Base-by-base conservation (phyloP, 1,140 invertebrate species). In the Zeugodacus cucurbitae region DNA sequence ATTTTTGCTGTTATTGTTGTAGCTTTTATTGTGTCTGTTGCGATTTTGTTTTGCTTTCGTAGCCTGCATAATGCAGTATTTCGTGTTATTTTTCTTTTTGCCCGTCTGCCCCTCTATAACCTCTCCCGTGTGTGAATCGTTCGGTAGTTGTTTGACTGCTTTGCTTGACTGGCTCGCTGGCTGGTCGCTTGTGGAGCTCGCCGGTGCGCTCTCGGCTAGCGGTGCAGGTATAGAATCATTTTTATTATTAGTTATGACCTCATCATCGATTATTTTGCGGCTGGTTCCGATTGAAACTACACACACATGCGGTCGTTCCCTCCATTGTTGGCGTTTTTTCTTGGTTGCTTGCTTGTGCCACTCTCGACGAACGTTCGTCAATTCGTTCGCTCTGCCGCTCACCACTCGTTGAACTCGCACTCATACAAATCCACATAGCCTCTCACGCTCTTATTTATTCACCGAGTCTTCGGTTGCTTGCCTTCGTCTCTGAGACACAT, bases 231-330 rank as follows among this genome's bases (percentile, higher is more conserved):
- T 90, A 90, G 89, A 91, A 91, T 92, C 91, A 92, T 92, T 92
- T 92, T 92, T 92, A 92, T 92, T 92, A 92, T 92, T 92, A 92
- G 91, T 92, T 92, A 92, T 92, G 91, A 92, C 91, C 91, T 92
- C 91, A 92, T 92, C 91, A 92, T 92, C 91, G 91, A 91, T 92
- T 92, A 92, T 92, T 92, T 89, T 90, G 90, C 88, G 89, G 90
- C 90, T 91, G 90, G 90, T 91, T 90, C 88, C 90, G 90, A 92
- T 92, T 91, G 90, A 92, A 92, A 90, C 91, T 87, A 92, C 89
- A 91, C 48, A 20, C 89, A 92, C 90, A 91, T n/a, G n/a, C 90
- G n/a, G 74, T 48, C 44, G 74, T 22, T 48, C 74, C 74, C 74
- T 48, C 74, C 37, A 48, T 29, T 37, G 70, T 44, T 74, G 37